Evolutionary conservation across 1,140 invertebrate species (phyloP).

Genomic region (Dendroctonus valens): DNA sequence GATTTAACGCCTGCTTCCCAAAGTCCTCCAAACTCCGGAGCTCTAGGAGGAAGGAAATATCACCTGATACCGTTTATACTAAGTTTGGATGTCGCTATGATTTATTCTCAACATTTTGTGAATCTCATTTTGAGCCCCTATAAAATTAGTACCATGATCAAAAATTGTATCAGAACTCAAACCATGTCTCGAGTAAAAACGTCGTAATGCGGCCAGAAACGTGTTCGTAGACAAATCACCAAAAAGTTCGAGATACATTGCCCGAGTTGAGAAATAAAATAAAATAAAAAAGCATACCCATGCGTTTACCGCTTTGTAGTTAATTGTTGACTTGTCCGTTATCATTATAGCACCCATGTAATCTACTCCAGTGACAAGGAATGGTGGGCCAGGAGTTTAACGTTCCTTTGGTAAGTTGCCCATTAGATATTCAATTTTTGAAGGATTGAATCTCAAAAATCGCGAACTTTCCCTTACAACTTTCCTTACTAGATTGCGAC

Average conservation of each 20-base stretch:
- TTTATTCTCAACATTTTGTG: no score
- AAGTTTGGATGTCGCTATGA: no score
- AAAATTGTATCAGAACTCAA: no score
- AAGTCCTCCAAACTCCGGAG: not conserved
- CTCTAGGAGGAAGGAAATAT: not conserved
- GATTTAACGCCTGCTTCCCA: not conserved
- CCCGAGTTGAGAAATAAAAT: constrained; percentile 44
- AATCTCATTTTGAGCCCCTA: no score
- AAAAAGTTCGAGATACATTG: constrained; percentile 51
- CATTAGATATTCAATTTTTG: constrained; percentile 25
- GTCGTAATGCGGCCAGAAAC: constrained; percentile 41
- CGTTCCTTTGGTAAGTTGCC: constrained; percentile 29
- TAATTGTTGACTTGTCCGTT: constrained; percentile 39
- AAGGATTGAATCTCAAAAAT: not conserved
- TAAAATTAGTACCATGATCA: no score
- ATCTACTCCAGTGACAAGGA: not conserved
- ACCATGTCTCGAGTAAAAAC: constrained; percentile 33
- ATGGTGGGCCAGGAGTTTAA: not conserved
- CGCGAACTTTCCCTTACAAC: no score
- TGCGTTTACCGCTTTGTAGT: constrained; percentile 44
- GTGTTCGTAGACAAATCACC: constrained; percentile 37
- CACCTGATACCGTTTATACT: not conserved
- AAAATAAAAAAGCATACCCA: constrained; percentile 40
- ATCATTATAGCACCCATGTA: constrained; percentile 18
- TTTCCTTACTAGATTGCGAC: no score